These are phyloP conservation scores for Drosophila erecta DNA, from an alignment of 1,140 invertebrate genomes.

Conservation along the genomic window DNA sequence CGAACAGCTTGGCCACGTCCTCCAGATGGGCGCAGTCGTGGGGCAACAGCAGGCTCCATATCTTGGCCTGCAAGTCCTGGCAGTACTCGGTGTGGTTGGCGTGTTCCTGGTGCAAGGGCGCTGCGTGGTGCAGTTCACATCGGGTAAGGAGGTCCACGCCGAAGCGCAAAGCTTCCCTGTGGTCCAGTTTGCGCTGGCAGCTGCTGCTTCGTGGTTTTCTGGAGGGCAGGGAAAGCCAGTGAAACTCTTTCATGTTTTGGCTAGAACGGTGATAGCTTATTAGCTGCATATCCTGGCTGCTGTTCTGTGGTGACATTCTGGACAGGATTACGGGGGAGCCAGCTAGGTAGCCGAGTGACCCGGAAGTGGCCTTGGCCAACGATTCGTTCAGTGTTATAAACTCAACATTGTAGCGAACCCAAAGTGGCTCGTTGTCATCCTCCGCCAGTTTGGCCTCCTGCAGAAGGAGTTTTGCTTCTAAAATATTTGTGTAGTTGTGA, in stretches of 20 bases:
- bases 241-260: conserved; percentile 3
- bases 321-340: conserved; percentile 64
- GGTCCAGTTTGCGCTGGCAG: conserved; percentile 25
- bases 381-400: conserved; percentile 18
- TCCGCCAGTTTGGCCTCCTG: neutral
- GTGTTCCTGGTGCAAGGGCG: conserved; percentile 15
- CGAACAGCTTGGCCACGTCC: conserved; percentile 31
- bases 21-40: conserved; percentile 33
- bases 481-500: conserved; percentile 66
- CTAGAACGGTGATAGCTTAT: conserved; percentile 54
- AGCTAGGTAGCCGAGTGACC: conserved; percentile 67
- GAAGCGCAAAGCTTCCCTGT: conserved; percentile 37
- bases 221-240: conserved; percentile 52
- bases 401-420: conserved; percentile 39
- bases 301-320: conserved; percentile 36
- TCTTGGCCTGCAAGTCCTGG: conserved; percentile 48
- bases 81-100: conserved; percentile 70
- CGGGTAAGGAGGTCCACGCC: conserved; percentile 58
- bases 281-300: conserved; percentile 17
- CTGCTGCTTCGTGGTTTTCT: neutral
- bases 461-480: conserved; percentile 26
- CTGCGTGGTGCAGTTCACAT: conserved; percentile 51
- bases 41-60: conserved; percentile 57
- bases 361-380: conserved; percentile 46
- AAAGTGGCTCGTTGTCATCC: conserved; percentile 21